Base-by-base conservation (phyloP, 2,888 invertebrate species). In the Lepidocyrtoides sp. region DNA sequence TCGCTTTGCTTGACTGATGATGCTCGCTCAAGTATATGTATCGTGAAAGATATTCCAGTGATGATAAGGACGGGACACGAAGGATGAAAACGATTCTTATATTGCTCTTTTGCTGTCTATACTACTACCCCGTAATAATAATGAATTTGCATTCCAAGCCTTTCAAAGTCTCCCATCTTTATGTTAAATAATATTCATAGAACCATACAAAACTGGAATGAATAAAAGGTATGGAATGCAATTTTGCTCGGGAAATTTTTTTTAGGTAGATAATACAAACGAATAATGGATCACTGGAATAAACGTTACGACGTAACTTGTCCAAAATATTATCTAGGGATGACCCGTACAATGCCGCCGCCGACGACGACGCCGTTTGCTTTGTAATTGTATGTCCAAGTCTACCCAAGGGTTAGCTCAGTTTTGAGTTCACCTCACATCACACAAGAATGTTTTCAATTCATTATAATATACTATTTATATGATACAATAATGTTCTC, bases 201-300 rank as follows among this genome's bases (percentile, higher is more conserved):
- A 66, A 44, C 44, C 77, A 54, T 79, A 79, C 17, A 32, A 20
- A 79, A 79, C 77, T 51, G 63, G 63, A 79, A 69, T 88, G 79
- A 60, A 86, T 60, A 77, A 79, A 79, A 66, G 81, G 81, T 12
- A 44, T 81, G 88, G 88, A 88, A 88, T 88, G 88, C 81, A 81
- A 88, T 88, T 79, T 88, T 87, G 66, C 17, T 54, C 32, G 54
- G 36, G 48, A 48, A 75, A 79, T 48, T 36, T 8, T 26, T 12
- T 54, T 79, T 54, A 48, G 48, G 63, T 66, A 83, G 29, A 66
- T n/a, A 2, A 54, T 54, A 17, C 32, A 17, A 10, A 66, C 66
- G 36, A 29, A 23, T 23, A 8, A 75, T 48, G 83, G 23, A 29
- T 48, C n/a, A 8, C 26, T 44, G 32, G 29, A 51, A 69, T 29